Evolutionary conservation across 1,140 invertebrate genomes (phyloP).

Genomic region (Drosophila yakuba): DNA sequence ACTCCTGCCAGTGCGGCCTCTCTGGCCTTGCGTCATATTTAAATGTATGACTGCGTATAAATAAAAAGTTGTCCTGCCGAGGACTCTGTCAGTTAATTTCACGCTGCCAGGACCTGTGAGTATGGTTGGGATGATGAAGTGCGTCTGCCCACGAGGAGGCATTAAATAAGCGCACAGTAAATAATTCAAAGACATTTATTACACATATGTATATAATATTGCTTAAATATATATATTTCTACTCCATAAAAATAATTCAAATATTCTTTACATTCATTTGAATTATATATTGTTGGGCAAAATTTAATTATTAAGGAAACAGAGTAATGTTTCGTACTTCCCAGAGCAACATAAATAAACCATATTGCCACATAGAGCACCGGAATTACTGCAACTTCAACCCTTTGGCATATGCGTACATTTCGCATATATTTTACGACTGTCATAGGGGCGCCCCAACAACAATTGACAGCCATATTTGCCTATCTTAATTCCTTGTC

Average conservation of each 20-base stretch:
- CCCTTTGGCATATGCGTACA: constrained; percentile 19
- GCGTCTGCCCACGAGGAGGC: constrained; percentile 42
- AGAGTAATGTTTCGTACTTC: background rate
- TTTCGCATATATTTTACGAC: constrained; percentile 59
- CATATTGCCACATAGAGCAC: constrained; percentile 33
- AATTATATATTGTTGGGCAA: background rate
- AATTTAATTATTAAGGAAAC: no score
- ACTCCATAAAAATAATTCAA: background rate
- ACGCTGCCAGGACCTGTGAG: constrained; percentile 75
- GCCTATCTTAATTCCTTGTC: constrained; percentile 80
- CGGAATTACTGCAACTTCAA: constrained; percentile 32
- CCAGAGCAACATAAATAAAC: constrained; percentile 7
- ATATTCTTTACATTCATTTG: background rate
- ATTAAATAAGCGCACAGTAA: constrained; percentile 18
- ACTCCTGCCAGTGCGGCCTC: constrained; percentile 32
- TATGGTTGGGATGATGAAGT: constrained; percentile 73
- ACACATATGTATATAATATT: background rate
- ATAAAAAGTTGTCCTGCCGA: constrained; percentile 67
- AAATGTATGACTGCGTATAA: constrained; percentile 76
- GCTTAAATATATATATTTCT: no score
- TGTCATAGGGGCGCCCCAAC: constrained; percentile 53
- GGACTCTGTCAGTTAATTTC: constrained; percentile 79
- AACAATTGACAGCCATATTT: constrained; percentile 68
- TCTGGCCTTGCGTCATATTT: constrained; percentile 62
- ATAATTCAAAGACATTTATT: background rate